Evolutionary conservation across 1,140 invertebrate genomes (phyloP).

Genomic region (Helicoverpa zea): DNA sequence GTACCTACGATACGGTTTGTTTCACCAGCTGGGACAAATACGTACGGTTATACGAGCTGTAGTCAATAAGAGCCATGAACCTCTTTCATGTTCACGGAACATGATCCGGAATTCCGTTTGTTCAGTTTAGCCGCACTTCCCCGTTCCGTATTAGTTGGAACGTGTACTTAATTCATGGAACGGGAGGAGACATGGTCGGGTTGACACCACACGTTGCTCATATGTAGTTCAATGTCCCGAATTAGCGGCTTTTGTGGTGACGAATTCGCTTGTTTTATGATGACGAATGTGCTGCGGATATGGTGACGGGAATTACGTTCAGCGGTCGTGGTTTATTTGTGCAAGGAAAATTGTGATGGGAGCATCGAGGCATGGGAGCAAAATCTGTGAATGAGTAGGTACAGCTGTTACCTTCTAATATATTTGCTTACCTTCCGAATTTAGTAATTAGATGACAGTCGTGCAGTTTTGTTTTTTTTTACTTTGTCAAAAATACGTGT

Average conservation of each 20-base stretch:
- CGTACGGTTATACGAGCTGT: no score
- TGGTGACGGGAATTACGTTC: background rate
- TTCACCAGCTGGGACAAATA: no score
- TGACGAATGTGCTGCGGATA: background rate
- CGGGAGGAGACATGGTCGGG: slow-evolving; percentile 24
- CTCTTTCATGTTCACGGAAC: background rate
- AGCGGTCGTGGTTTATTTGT: background rate
- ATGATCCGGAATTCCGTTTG: background rate
- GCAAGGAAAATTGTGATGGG: no score
- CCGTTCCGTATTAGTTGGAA: background rate
- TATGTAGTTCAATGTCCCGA: slow-evolving; percentile 33
- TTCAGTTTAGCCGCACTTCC: slow-evolving; percentile 21
- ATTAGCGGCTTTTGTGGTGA: background rate
- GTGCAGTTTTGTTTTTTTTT: no score
- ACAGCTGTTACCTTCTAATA: no score
- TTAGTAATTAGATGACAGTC: no score
- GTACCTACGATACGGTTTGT: no score
- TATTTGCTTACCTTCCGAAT: no score
- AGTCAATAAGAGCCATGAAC: no score
- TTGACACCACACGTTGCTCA: background rate
- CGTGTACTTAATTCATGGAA: background rate
- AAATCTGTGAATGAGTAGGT: no score
- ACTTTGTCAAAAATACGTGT: no score
- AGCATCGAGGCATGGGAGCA: no score
- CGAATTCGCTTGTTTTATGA: background rate